Conservation (phyloP, 2,113 vertebrate species). For the Python bivittatus region DNA sequence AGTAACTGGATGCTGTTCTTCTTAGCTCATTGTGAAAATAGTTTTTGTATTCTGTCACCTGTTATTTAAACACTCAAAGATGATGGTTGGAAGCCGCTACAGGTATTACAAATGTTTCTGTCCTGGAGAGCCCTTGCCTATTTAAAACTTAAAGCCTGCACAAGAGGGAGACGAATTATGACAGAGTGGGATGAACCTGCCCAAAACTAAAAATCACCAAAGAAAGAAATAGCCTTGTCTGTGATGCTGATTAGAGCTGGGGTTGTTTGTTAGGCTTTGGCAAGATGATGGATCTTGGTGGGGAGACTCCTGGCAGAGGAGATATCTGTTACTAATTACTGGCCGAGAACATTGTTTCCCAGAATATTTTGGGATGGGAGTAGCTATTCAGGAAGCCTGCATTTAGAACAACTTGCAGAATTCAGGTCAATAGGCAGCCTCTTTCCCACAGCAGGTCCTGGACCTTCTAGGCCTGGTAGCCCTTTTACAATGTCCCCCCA, state of each 20-base stretch:
- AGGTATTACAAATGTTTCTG: conserved; percentile 6
- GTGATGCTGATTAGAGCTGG: accelerated
- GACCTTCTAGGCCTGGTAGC: background rate
- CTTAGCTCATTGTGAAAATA: background rate
- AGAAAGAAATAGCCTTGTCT: conserved; percentile 17
- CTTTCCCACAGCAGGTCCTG: background rate
- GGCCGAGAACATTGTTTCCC: background rate
- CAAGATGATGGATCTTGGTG: background rate
- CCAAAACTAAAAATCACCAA: background rate
- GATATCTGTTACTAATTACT: background rate
- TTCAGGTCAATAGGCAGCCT: background rate
- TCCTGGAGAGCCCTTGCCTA: background rate
- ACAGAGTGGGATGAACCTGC: conserved; percentile 34
- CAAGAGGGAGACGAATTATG: conserved; percentile 46
- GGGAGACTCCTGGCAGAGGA: background rate
- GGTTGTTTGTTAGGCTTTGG: accelerated
- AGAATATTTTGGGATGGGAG: background rate
- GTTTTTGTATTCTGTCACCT: accelerated
- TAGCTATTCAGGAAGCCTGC: background rate
- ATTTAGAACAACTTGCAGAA: background rate
- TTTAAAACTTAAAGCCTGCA: conserved; percentile 50
- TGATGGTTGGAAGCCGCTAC: conserved; percentile 29
- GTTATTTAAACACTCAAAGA: background rate
- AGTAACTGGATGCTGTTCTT: background rate
- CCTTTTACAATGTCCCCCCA: background rate